These are phyloP conservation scores for Lucifuga dentata DNA, from an alignment of 2,113 vertebrate genomes.

Conservation along the genomic window DNA sequence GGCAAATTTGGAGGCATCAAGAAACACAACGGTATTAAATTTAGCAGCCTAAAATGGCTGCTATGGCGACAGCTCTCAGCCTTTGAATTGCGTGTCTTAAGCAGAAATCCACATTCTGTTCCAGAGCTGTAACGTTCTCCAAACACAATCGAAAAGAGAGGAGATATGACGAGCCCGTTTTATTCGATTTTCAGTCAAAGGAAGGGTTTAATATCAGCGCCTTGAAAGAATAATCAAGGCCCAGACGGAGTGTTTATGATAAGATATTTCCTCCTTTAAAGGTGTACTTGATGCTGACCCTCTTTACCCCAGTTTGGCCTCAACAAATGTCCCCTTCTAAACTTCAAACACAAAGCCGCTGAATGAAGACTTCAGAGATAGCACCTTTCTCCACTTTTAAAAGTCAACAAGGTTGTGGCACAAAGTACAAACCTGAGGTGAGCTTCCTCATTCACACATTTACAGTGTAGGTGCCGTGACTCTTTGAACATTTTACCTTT, in stretches of 20 bases:
- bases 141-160: constrained; percentile 14
- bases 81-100: constrained; percentile 20
- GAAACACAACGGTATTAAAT: constrained; percentile 39
- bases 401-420: constrained; percentile 47
- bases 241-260: constrained; percentile 68
- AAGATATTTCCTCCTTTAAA: constrained; percentile 44
- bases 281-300: constrained; percentile 37
- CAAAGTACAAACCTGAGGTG: constrained; percentile 22
- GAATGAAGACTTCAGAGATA: constrained; percentile 49
- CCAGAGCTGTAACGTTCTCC: constrained; percentile 14
- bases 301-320: constrained; percentile 36
- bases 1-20: constrained; percentile 43
- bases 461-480: not conserved
- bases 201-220: constrained; percentile 28
- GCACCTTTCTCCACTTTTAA: constrained; percentile 14
- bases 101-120: not conserved
- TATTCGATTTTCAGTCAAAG: constrained; percentile 44
- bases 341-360: constrained; percentile 44
- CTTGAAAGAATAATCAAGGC: constrained; percentile 42
- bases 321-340: constrained; percentile 12
- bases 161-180: constrained; percentile 39
- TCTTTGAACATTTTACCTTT: constrained; percentile 22
- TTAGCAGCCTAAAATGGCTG: constrained; percentile 48
- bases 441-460: constrained; percentile 25
- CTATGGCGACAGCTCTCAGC: constrained; percentile 12